Percentiles rank a stretch among this genome's conserved stretches.
These are phyloP conservation scores for Agelastica alni DNA, from an alignment of 2,888 invertebrate species.

Conservation along the genomic window DNA sequence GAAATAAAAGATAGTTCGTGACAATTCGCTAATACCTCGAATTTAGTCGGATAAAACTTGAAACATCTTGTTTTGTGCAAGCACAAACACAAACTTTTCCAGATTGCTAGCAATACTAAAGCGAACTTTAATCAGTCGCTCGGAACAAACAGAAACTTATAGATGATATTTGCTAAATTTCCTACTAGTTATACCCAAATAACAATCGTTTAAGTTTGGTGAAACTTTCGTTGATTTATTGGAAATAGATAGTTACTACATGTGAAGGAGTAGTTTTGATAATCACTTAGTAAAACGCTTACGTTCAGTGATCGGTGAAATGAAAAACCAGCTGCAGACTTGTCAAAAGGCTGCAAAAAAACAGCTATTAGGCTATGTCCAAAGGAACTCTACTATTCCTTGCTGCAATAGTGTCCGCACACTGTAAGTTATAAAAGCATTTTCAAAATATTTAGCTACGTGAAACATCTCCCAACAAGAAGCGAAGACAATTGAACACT, in stretches of 20 bases:
- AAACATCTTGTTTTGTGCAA: slow-evolving; percentile 26
- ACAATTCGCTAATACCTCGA: slow-evolving; percentile 23
- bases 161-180: slow-evolving; percentile 17
- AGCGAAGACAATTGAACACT: too few relatives aligned
- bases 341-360: too few relatives aligned
- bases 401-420: too few relatives aligned
- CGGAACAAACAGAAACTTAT: slow-evolving; percentile 21
- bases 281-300: too few relatives aligned
- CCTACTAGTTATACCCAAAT: slow-evolving; percentile 13
- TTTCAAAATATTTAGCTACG: too few relatives aligned
- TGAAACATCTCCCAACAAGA: too few relatives aligned
- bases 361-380: too few relatives aligned
- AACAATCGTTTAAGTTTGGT: slow-evolving; percentile 17
- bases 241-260: slow-evolving; percentile 9
- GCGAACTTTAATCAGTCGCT: slow-evolving; percentile 25
- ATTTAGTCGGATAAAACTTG: slow-evolving; percentile 22
- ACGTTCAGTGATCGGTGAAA: too few relatives aligned
- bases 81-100: slow-evolving; percentile 25
- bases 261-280: too few relatives aligned
- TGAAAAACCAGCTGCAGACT: too few relatives aligned
- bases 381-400: too few relatives aligned
- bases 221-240: slow-evolving; percentile 14
- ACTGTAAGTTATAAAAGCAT: too few relatives aligned
- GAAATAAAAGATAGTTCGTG: slow-evolving; percentile 25
- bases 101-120: slow-evolving; percentile 20